These are phyloP conservation scores for Malacoraja senta DNA, from an alignment of 2,797 vertebrate genomes.

Conservation along the genomic window DNA sequence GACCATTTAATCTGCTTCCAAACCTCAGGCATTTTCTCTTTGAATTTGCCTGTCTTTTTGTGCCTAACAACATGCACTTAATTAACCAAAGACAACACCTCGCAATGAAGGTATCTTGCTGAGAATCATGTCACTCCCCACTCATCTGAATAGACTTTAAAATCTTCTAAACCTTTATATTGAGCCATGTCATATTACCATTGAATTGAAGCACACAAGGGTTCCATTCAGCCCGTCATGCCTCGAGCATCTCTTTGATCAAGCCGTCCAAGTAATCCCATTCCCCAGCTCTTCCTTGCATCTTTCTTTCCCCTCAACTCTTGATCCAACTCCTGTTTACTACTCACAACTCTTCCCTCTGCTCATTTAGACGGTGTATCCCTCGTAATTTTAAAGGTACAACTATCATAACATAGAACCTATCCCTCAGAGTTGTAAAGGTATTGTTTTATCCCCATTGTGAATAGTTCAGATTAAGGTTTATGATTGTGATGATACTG, in stretches of 20 bases:
- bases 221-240: too few relatives aligned
- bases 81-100: constrained; percentile 27
- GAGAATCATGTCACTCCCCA: not conserved
- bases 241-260: not conserved
- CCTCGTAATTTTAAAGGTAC: too few relatives aligned
- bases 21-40: constrained; percentile 35
- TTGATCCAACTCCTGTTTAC: not conserved
- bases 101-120: constrained; percentile 7
- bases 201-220: not conserved
- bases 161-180: not conserved
- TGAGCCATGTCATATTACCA: not conserved
- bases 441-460: too few relatives aligned
- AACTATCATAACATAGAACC: too few relatives aligned
- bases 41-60: not conserved
- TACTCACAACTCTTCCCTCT: not conserved
- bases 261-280: not conserved
- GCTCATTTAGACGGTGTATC: too few relatives aligned
- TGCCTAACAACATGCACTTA: constrained; percentile 22
- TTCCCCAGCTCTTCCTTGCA: too few relatives aligned
- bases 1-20: constrained; percentile 34
- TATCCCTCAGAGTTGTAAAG: too few relatives aligned
- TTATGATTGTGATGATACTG: too few relatives aligned
- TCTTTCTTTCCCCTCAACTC: not conserved
- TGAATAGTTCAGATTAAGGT: too few relatives aligned
- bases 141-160: not conserved